Evolutionary conservation across 2,113 vertebrate genomes (phyloP).

Genomic region (Plecturocebus donacophilus): DNA sequence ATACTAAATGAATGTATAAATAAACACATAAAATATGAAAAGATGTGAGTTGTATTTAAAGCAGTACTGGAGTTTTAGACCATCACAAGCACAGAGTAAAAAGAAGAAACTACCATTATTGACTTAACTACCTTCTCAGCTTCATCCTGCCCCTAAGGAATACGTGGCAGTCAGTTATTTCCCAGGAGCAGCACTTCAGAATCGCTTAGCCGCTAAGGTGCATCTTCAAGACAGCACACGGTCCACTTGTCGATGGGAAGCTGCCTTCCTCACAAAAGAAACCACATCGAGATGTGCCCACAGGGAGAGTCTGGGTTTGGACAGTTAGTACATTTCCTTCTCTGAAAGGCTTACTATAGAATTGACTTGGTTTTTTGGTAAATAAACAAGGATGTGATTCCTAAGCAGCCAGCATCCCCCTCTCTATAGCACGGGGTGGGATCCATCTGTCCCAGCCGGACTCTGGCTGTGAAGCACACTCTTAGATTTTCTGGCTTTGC

Average conservation of each 20-base stretch:
- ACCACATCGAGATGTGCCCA: not conserved
- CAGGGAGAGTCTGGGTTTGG: not conserved
- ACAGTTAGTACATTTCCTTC: not conserved
- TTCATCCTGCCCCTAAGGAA: rapidly evolving
- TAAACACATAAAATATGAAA: not conserved
- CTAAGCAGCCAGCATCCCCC: not conserved
- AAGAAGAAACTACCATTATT: rapidly evolving
- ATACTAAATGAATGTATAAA: not conserved
- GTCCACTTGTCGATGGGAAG: not conserved
- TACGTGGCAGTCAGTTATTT: too few species aligned
- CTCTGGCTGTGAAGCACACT: not conserved
- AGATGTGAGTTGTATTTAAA: not conserved
- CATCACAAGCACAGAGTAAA: not conserved
- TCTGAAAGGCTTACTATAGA: not conserved
- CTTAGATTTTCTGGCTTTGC: too few species aligned
- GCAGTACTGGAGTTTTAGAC: not conserved
- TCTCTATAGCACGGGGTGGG: too few species aligned
- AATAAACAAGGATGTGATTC: not conserved
- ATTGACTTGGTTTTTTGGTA: not conserved
- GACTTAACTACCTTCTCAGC: rapidly evolving
- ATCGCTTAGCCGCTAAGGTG: not conserved
- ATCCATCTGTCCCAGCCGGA: not conserved
- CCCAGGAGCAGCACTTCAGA: not conserved
- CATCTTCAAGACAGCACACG: too few species aligned
- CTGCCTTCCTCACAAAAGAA: not conserved